Base-by-base conservation (phyloP, 2,797 vertebrate species). In the Echiichthys vipera region DNA sequence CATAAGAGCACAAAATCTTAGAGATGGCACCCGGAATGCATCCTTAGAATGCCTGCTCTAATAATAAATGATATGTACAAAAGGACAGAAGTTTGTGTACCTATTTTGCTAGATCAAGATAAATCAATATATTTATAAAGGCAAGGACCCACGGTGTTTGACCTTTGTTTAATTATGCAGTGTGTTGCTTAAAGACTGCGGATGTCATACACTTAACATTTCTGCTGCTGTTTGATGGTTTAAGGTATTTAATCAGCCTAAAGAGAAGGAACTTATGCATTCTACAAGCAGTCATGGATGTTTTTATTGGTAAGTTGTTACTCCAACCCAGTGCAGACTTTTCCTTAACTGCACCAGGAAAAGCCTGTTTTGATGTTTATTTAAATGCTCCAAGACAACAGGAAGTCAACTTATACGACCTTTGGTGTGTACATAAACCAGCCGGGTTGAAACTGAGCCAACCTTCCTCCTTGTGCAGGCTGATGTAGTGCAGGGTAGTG, bases 311-410 rank as follows among this genome's bases (percentile, higher is more conserved):
- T 17, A 36, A 45, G 24, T 88, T 70, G 25, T 81, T 73, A 65
- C 27, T 64, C 25, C 58, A 73, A 74, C 25, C 43, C 32, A 29
- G 11, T 7, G 2, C 81, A 88, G 74, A 74, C 65, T 43, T 1
- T 9, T 25, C 63, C 49, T 65, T 65, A 32, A 73, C 25, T 36
- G 36, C 42, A 24, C 37, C 3, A 7, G 37, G 57, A 49, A 74
- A 43, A 46, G 46, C 5, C 5, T 30, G 40, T 69, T 84, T 58
- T 63, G 40, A 55, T 80, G 69, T 75, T 49, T 65, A 66, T 76
- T 64, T 62, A 73, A 81, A 77, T 63, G 71, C 45, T 74, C 42
- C 53, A 50, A 76, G 74, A 84, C 76, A 78, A 79, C 72, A 75
- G 70, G 59, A 81, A 74, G 54, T 83, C 57, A 79, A 81, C 59